phyloP scores from a whole-genome alignment of 2,113 vertebrate genomes.

The Pachyramphus minor region DNA sequence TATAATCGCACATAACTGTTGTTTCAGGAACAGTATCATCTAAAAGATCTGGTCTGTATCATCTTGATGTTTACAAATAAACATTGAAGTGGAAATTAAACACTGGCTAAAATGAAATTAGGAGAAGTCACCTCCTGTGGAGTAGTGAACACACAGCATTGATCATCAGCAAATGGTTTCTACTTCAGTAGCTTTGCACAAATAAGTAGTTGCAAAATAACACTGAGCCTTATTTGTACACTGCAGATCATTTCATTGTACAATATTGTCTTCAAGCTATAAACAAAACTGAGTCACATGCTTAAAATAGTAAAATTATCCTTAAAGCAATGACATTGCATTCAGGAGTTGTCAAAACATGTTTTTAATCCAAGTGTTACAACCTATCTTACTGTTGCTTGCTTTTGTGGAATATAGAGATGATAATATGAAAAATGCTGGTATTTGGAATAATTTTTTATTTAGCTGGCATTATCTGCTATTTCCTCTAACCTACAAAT shows the following conservation, averaged over 20 bases:
- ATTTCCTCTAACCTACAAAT: neutral
- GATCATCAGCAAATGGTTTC: neutral
- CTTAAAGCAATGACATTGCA: neutral
- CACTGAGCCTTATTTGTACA: neutral
- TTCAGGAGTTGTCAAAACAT: neutral
- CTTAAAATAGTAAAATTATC: neutral
- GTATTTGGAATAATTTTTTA: neutral
- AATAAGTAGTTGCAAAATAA: neutral
- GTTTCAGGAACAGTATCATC: constrained; percentile 1
- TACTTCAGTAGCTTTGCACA: neutral
- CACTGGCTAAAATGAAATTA: constrained; percentile 6
- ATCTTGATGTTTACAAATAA: constrained; percentile 40
- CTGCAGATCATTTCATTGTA: neutral
- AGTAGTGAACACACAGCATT: neutral
- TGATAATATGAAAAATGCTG: neutral
- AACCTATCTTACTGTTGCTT: neutral
- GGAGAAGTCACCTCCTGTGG: neutral
- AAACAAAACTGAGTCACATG: neutral
- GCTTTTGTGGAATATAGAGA: neutral
- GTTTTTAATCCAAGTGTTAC: neutral
- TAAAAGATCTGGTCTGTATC: constrained; percentile 3
- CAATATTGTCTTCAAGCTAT: neutral
- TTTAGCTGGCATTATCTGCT: neutral
- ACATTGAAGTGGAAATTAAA: constrained; percentile 13
- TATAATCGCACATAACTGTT: neutral